These are phyloP conservation scores for Smutsia temminckii DNA, from an alignment of 2,797 vertebrate species.

Conservation along the genomic window DNA sequence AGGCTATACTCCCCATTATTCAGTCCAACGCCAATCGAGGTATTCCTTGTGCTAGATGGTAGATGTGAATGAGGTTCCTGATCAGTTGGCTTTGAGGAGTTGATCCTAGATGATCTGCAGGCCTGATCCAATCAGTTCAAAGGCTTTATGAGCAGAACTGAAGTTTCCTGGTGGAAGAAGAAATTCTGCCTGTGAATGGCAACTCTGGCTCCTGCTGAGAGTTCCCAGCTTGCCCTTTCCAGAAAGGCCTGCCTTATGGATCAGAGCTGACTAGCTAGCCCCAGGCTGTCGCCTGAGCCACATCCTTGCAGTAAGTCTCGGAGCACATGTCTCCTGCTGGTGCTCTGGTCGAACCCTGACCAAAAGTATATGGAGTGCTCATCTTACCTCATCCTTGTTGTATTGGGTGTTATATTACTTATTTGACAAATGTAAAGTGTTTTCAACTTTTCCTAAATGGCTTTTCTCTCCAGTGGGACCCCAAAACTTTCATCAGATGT, in stretches of 20 bases:
- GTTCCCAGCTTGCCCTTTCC: background rate
- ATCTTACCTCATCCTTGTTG: fast-evolving
- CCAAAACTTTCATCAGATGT: background rate
- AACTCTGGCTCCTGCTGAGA: background rate
- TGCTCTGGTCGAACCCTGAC: background rate
- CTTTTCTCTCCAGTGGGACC: background rate
- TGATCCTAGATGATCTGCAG: background rate
- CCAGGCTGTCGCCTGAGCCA: background rate
- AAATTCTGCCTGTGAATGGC: background rate
- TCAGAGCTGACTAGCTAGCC: background rate
- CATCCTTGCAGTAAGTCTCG: background rate
- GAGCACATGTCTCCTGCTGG: no score
- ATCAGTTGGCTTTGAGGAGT: background rate
- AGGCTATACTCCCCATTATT: background rate
- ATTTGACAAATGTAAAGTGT: background rate
- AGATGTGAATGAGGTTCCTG: background rate
- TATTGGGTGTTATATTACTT: no score
- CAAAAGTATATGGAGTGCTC: background rate
- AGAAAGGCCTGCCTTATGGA: background rate
- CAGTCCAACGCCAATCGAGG: fast-evolving
- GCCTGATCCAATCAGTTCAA: background rate
- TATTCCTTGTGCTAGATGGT: background rate
- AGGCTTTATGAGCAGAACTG: background rate
- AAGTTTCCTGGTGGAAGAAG: background rate
- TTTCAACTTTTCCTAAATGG: background rate